phyloP scores from a whole-genome alignment of 1,140 invertebrate genomes.

The Drosophila sturtevanti region DNA sequence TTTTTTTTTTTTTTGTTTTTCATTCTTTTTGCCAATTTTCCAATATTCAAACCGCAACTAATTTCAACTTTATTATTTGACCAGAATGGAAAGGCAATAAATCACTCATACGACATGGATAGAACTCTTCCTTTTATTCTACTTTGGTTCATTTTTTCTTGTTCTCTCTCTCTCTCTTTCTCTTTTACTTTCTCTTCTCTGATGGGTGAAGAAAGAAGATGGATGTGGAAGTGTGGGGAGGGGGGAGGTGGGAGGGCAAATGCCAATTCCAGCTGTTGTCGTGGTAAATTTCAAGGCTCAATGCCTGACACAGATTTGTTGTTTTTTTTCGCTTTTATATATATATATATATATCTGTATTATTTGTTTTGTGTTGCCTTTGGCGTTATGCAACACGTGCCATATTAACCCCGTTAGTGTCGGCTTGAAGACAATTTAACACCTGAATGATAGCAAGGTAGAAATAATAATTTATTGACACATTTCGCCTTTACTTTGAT shows the following conservation, averaged over 20 bases:
- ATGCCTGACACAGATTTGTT: constrained; percentile 15
- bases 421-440: constrained; percentile 63
- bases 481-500: constrained; percentile 60
- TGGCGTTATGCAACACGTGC: constrained; percentile 73
- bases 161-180: not conserved
- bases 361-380: constrained; percentile 63
- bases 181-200: not conserved
- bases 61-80: constrained; percentile 78
- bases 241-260: not conserved
- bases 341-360: too few relatives aligned
- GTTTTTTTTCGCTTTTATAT: constrained; percentile 11
- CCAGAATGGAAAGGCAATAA: constrained; percentile 56
- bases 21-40: constrained; percentile 33
- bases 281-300: constrained; percentile 53
- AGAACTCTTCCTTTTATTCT: not conserved
- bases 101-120: constrained; percentile 69
- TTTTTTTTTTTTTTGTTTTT: constrained; percentile 4
- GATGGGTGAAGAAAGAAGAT: too few relatives aligned
- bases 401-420: constrained; percentile 46
- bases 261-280: constrained; percentile 39
- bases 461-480: constrained; percentile 78
- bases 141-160: not conserved
- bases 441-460: constrained; percentile 51
- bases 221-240: too few relatives aligned
- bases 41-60: constrained; percentile 74